Conservation (phyloP, 2,113 vertebrate genomes). For the Cettia cetti region DNA sequence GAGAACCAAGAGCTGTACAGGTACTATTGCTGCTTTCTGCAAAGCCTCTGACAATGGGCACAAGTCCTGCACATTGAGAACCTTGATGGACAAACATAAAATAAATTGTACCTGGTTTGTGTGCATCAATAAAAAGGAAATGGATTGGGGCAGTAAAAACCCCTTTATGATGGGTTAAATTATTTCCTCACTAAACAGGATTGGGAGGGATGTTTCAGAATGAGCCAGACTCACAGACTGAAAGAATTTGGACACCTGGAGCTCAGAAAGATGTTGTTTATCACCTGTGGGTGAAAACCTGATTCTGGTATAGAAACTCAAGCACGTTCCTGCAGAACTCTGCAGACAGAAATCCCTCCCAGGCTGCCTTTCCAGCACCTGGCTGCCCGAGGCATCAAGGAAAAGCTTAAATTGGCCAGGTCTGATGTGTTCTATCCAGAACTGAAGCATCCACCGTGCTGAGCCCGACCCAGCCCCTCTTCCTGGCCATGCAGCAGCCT, state of each 20-base stretch:
- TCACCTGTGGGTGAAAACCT: neutral
- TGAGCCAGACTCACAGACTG: neutral
- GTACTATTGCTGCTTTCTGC: neutral
- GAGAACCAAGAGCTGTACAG: neutral
- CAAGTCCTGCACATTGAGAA: neutral
- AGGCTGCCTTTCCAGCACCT: neutral
- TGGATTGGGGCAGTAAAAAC: neutral
- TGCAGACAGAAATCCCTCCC: neutral
- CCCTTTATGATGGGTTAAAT: neutral
- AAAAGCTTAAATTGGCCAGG: neutral
- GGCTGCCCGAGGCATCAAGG: neutral
- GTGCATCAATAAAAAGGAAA: neutral
- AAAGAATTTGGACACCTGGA: neutral
- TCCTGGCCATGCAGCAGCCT: neutral
- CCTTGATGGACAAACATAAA: neutral
- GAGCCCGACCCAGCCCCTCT: neutral
- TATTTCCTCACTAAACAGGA: neutral
- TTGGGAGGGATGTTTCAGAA: neutral
- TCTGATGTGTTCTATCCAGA: neutral
- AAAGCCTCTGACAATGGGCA: neutral
- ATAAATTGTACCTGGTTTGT: neutral
- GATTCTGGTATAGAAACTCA: neutral
- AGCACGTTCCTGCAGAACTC: neutral
- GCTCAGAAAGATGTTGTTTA: neutral
- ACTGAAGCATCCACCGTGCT: fast-evolving